phyloP scores from a whole-genome alignment of 2,797 vertebrate species.

The Fratercula arctica region DNA sequence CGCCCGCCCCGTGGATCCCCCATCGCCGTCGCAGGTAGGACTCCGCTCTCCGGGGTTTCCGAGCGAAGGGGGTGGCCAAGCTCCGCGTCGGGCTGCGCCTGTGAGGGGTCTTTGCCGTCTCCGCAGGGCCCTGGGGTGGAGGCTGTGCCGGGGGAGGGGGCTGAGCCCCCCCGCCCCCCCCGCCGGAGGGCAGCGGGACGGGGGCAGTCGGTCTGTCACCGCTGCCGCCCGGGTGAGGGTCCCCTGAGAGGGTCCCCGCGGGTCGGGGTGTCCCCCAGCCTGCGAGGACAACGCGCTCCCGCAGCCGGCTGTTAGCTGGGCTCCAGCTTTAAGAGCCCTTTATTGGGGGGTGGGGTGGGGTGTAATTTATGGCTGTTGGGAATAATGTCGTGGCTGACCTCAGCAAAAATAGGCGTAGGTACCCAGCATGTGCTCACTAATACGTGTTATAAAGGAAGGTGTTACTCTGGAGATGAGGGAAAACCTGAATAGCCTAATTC shows the following conservation, averaged over 20 bases:
- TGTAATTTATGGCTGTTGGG: too few species aligned
- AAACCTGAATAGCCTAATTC: too few species aligned
- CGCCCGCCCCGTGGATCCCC: too few species aligned
- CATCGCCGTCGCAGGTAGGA: fast-evolving
- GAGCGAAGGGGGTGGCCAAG: fast-evolving
- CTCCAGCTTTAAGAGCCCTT: not conserved
- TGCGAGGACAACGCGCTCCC: fast-evolving
- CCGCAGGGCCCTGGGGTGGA: not conserved
- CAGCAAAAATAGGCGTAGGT: fast-evolving
- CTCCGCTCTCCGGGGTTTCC: fast-evolving
- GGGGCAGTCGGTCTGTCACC: not conserved
- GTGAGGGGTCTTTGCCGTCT: not conserved
- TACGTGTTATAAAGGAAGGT: fast-evolving
- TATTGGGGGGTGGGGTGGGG: not conserved
- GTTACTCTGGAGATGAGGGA: not conserved
- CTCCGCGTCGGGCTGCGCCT: fast-evolving
- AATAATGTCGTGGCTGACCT: not conserved
- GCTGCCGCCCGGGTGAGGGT: too few species aligned
- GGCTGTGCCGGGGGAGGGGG: not conserved
- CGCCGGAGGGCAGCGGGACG: not conserved
- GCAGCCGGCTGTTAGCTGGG: fast-evolving
- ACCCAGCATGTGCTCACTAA: too few species aligned
- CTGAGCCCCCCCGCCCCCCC: not conserved
- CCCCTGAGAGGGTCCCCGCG: not conserved
- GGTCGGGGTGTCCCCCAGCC: not conserved